phyloP scores from a whole-genome alignment of 2,113 vertebrate species.

The Plestiodon gilberti region DNA sequence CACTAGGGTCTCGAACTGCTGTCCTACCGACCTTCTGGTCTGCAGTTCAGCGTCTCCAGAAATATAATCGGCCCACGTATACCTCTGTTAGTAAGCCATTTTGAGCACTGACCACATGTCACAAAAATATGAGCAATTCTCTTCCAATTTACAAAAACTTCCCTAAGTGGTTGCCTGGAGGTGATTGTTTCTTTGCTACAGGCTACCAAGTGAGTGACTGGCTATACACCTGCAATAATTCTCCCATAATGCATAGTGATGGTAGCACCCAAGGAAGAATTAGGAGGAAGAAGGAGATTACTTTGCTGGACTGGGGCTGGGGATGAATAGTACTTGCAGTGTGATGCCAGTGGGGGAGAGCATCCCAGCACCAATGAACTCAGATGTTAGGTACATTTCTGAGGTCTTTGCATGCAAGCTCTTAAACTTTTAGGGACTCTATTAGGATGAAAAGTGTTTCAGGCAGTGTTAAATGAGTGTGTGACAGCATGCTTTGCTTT shows the following conservation, averaged over 20 bases:
- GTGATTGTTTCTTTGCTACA: background rate
- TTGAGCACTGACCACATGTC: background rate
- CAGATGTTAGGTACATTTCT: background rate
- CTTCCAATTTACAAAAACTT: background rate
- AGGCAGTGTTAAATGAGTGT: slow-evolving; percentile 13
- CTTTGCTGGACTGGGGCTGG: background rate
- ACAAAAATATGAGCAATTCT: background rate
- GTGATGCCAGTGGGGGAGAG: background rate
- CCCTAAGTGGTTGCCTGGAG: background rate
- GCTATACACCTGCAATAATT: background rate
- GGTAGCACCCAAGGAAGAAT: background rate
- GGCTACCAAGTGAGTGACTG: background rate
- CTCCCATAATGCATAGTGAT: background rate
- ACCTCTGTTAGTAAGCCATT: background rate
- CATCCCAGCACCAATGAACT: background rate
- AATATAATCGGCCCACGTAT: background rate
- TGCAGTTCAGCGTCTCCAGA: too few relatives aligned
- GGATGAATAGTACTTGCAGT: background rate
- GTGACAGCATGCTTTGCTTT: slow-evolving; percentile 32
- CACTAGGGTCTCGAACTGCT: too few relatives aligned
- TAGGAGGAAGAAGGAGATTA: background rate
- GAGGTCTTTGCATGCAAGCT: background rate
- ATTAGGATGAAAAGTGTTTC: slow-evolving; percentile 11
- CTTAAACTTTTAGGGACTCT: slow-evolving; percentile 23
- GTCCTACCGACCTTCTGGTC: too few relatives aligned